Base-by-base conservation (phyloP, 2,113 vertebrate genomes). In the Corythoichthys intestinalis region DNA sequence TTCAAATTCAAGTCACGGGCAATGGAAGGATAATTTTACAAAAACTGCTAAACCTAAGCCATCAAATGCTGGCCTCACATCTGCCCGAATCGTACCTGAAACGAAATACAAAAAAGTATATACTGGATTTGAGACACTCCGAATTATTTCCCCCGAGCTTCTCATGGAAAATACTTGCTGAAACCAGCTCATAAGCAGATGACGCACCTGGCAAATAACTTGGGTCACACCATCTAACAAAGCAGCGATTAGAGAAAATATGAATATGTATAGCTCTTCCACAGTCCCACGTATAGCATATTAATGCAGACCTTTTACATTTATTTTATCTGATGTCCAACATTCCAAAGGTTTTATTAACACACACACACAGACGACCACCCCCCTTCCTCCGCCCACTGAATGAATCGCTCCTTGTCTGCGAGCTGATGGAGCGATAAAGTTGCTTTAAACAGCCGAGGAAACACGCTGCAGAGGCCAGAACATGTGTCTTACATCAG, bases 401-500 rank as follows among this genome's bases (percentile, higher is more conserved):
- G 82, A 88, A 89, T 88, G 86, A 89, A 88, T 89, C 76, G 85
- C 67, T 87, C 83, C 86, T 89, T 88, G 88, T 89, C 82, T 89
- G 82, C 75, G 68, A 86, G 79, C 82, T 87, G 88, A 89, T 89
- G 86, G 88, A 88, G 86, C 81, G 88, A 88, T 89, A 89, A 89
- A 87, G 88, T 86, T 87, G 85, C 77, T 89, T 88, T 86, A 83
- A 89, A 88, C 83, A 88, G 85, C 83, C 86, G 64, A 80, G 67
- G 83, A 44, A 44, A 87, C 78, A 83, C 86, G 82, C 83, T 72
- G 83, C 61, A 37, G 73, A 81, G 73, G 76, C 76, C 82, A 74
- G 78, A 90, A 90, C 88, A 90, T 89, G 79, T 90, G 88, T 89
- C 87, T 89, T 86, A 90, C 87, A 90, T 90, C 87, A 90, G 63